Percentiles rank a stretch among this genome's conserved stretches.
Conservation (phyloP, 2,113 vertebrate species). For the Planiliza haematocheilus region DNA sequence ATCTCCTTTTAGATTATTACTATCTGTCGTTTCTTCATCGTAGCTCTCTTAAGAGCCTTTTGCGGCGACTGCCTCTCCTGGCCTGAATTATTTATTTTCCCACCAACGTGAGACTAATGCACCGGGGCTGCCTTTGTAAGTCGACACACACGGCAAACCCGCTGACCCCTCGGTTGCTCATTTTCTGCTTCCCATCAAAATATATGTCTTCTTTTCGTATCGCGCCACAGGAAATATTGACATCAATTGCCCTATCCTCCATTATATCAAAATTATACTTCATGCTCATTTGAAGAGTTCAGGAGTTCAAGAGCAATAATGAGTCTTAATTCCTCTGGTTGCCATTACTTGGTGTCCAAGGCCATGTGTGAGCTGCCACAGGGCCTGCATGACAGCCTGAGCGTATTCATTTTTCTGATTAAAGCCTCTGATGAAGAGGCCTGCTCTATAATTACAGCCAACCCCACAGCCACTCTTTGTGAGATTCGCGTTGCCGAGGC, state of each 20-base stretch:
- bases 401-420: constrained; percentile 72
- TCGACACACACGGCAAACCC: constrained; percentile 11
- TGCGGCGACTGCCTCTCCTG: constrained; percentile 6
- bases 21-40: neutral
- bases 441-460: constrained; percentile 81
- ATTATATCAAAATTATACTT: constrained; percentile 21
- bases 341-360: constrained; percentile 37
- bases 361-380: constrained; percentile 62
- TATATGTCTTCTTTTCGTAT: constrained; percentile 11
- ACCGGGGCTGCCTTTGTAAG: constrained; percentile 6
- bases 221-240: constrained; percentile 2
- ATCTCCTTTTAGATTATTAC: too few species aligned
- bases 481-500: constrained; percentile 76
- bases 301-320: constrained; percentile 53
- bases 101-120: constrained; percentile 14
- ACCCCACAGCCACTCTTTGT: constrained; percentile 70
- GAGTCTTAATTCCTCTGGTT: constrained; percentile 21
- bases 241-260: neutral
- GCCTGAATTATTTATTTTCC: constrained; percentile 47
- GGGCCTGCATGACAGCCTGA: constrained; percentile 54
- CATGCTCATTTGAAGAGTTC: constrained; percentile 37
- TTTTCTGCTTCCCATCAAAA: constrained; percentile 11
- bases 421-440: constrained; percentile 77
- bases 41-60: constrained; percentile 13
- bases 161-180: neutral